phyloP scores from a whole-genome alignment of 2,797 vertebrate species.

The Anguilla anguilla region DNA sequence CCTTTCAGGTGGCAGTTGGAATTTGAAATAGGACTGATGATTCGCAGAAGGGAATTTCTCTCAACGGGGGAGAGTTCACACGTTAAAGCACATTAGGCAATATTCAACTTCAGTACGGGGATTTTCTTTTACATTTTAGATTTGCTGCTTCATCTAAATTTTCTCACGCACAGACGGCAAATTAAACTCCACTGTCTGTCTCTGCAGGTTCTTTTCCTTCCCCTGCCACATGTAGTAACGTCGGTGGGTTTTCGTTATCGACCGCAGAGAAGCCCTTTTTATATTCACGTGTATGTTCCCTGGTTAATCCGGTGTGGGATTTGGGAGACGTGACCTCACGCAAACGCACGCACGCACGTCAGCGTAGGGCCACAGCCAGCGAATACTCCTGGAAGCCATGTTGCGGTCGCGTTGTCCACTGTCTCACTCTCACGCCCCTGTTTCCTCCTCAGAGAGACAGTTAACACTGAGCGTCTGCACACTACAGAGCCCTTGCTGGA shows the following conservation, averaged over 20 bases:
- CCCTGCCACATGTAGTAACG: not conserved
- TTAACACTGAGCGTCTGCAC: slow-evolving; percentile 80
- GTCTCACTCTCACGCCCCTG: slow-evolving; percentile 72
- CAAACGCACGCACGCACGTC: not conserved
- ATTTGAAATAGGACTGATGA: slow-evolving; percentile 22
- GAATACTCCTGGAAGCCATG: slow-evolving; percentile 20
- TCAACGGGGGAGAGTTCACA: not conserved
- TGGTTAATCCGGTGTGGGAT: not conserved
- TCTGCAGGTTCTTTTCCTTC: not conserved
- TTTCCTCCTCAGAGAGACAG: slow-evolving; percentile 84
- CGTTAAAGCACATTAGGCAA: slow-evolving; percentile 12
- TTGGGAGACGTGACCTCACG: not conserved
- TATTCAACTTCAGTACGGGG: not conserved
- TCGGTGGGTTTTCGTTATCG: not conserved
- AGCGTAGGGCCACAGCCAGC: not conserved
- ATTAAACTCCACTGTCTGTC: not conserved
- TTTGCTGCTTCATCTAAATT: slow-evolving; percentile 17
- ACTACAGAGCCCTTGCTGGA: slow-evolving; percentile 80
- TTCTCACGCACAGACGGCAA: not conserved
- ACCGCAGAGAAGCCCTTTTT: not conserved
- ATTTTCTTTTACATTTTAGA: not conserved
- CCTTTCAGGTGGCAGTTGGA: slow-evolving; percentile 12
- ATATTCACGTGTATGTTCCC: not conserved
- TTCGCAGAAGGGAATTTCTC: not conserved
- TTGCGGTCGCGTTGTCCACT: slow-evolving; percentile 50